phyloP scores from a whole-genome alignment of 35 echinoderm and acorn worm species.

The Lytechinus variegatus region DNA sequence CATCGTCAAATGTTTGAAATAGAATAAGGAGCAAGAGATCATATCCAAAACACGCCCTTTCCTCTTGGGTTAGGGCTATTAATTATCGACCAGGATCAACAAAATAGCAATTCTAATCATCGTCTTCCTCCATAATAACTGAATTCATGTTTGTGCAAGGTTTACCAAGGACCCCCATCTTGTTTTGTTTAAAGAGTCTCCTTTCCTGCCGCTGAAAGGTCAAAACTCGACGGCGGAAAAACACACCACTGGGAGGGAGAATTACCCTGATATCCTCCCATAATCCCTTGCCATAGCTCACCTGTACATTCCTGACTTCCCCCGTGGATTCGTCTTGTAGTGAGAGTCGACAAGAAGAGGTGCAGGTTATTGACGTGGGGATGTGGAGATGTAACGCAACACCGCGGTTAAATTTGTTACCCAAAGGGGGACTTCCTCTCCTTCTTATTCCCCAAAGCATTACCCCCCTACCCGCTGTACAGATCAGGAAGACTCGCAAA shows the following conservation, averaged over 20 bases:
- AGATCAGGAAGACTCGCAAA: neutral
- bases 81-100: neutral
- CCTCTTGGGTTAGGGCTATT: neutral
- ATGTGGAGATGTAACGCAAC: neutral
- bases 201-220: neutral
- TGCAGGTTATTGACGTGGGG: neutral
- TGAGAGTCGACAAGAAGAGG: neutral
- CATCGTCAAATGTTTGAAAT: neutral
- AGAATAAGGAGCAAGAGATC: neutral
- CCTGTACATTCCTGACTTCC: neutral
- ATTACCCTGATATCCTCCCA: constrained; percentile 2
- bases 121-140: constrained; percentile 12
- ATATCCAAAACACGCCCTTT: neutral
- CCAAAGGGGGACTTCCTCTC: neutral
- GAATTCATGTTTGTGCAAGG: neutral
- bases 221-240: neutral
- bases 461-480: neutral
- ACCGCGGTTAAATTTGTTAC: neutral
- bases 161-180: neutral
- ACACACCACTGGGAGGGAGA: constrained; percentile 15
- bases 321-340: neutral
- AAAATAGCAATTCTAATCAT: neutral
- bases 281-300: neutral
- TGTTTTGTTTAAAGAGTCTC: constrained; percentile 12
- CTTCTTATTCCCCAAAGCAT: neutral